Percentiles rank a stretch among this genome's conserved stretches.
Evolutionary conservation across 2,888 invertebrate genomes (phyloP).

Genomic region (Mactromeris polynyma): DNA sequence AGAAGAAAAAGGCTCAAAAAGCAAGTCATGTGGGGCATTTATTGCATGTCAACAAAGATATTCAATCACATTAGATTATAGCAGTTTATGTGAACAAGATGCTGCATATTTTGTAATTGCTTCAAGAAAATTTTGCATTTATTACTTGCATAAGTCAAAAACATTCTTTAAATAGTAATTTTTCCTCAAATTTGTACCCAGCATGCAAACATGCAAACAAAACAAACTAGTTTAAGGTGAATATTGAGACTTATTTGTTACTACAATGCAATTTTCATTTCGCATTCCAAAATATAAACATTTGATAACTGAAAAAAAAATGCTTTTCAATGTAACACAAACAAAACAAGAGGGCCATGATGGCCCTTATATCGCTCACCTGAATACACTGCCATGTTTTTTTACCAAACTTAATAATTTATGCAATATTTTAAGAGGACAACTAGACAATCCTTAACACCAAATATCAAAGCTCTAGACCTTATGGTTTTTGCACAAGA

Average conservation of each 20-base stretch:
- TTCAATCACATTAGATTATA: background rate
- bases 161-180: background rate
- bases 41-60: background rate
- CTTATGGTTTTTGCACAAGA: too few species aligned
- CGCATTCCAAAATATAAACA: constrained; percentile 19
- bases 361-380: too few species aligned
- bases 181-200: background rate
- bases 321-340: background rate
- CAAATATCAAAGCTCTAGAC: too few species aligned
- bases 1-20: background rate
- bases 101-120: background rate
- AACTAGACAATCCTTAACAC: too few species aligned
- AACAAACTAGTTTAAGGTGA: background rate
- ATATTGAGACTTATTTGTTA: background rate
- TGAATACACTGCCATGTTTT: too few species aligned
- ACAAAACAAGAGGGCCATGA: too few species aligned
- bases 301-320: background rate
- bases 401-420: too few species aligned
- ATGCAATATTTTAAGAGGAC: too few species aligned
- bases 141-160: background rate
- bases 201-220: constrained; percentile 38
- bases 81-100: constrained; percentile 11
- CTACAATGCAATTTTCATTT: constrained; percentile 47
- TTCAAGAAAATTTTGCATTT: background rate
- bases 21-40: background rate